These are phyloP conservation scores for Poeciliopsis paucimaculata DNA, from an alignment of 2,797 vertebrate species.

Conservation along the genomic window DNA sequence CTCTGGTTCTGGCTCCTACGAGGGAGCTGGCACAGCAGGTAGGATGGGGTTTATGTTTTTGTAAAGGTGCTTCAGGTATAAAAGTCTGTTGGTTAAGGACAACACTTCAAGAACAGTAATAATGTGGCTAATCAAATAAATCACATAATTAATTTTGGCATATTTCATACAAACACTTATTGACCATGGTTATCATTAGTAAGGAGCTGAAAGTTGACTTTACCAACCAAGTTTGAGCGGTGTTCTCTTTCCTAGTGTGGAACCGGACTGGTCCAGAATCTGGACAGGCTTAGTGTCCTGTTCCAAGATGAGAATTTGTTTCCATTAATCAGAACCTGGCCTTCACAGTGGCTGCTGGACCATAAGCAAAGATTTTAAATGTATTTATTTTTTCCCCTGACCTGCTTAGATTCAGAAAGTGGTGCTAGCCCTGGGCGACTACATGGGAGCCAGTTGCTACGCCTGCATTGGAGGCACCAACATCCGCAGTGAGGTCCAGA, in stretches of 20 bases:
- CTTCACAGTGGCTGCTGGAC: neutral
- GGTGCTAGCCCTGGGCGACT: slow-evolving; percentile 96
- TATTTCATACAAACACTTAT: neutral
- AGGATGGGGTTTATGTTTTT: slow-evolving; percentile 45
- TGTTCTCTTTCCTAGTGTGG: neutral
- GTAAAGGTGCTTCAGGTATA: neutral
- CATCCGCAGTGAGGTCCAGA: slow-evolving; percentile 94
- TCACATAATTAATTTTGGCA: neutral
- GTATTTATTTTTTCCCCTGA: neutral
- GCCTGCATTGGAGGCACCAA: slow-evolving; percentile 98
- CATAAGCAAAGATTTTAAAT: neutral
- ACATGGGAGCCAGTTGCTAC: slow-evolving; percentile 97
- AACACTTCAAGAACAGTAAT: neutral
- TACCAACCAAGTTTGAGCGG: neutral
- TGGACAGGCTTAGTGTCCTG: neutral
- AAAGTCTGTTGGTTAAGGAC: neutral
- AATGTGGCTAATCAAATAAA: neutral
- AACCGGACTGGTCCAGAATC: neutral
- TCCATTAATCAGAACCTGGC: neutral
- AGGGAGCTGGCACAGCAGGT: slow-evolving; percentile 99
- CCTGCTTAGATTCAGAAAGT: slow-evolving; percentile 96
- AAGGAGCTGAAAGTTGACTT: neutral
- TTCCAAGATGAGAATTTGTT: neutral
- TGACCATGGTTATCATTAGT: neutral
- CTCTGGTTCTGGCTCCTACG: slow-evolving; percentile 98